These are phyloP conservation scores for Unio pictorum DNA, from an alignment of 2,888 invertebrate species.

Conservation along the genomic window DNA sequence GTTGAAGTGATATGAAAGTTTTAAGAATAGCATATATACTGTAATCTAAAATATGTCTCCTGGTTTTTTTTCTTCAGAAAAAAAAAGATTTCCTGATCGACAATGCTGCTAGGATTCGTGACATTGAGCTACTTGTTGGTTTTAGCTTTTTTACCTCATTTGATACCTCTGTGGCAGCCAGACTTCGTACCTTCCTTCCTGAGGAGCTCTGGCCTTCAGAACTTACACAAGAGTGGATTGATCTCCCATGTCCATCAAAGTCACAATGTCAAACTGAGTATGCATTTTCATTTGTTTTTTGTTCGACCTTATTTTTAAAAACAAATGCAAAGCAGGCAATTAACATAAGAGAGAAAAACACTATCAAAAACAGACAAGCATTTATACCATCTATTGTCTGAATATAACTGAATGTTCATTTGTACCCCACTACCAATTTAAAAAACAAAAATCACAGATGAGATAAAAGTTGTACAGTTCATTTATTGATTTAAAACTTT, in stretches of 20 bases:
- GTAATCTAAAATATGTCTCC: background rate
- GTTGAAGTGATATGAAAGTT: too few relatives aligned
- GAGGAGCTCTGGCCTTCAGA: slow-evolving; percentile 33
- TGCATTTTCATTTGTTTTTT: background rate
- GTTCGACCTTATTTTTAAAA: background rate
- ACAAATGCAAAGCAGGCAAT: too few relatives aligned
- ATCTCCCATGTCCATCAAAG: slow-evolving; percentile 19
- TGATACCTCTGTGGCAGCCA: slow-evolving; percentile 18
- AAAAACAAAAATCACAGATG: background rate
- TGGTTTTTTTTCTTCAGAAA: slow-evolving; percentile 15
- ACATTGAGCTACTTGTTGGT: slow-evolving; percentile 62
- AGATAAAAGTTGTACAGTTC: too few relatives aligned
- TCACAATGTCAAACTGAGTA: slow-evolving; percentile 23
- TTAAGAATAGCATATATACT: too few relatives aligned
- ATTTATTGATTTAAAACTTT: too few relatives aligned
- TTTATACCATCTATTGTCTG: background rate
- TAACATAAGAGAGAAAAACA: too few relatives aligned
- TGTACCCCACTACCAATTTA: background rate
- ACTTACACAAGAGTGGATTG: slow-evolving; percentile 11
- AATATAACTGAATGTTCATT: background rate
- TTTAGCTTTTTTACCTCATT: slow-evolving; percentile 42
- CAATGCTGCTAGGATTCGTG: slow-evolving; percentile 56
- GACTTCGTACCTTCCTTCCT: slow-evolving; percentile 39
- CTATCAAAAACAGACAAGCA: background rate
- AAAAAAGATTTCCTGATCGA: slow-evolving; percentile 47